Conservation (phyloP, 1,140 invertebrate species). For the Drosophila tropicalis region DNA sequence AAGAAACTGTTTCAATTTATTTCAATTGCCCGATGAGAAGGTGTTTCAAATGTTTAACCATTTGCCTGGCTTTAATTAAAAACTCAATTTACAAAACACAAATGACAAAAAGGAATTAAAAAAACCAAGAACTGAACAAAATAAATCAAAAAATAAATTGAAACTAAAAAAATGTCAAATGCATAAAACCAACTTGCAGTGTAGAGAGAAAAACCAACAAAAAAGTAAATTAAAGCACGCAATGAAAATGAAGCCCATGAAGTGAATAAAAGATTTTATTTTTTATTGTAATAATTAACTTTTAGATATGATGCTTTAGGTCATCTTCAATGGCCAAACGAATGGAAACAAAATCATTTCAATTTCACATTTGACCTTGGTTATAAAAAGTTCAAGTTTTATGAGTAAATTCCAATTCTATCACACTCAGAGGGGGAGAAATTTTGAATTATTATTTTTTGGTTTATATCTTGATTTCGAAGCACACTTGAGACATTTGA, state of each 20-base stretch:
- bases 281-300: neutral
- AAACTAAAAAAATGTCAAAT: constrained; percentile 2
- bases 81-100: constrained; percentile 8
- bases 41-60: neutral
- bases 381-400: neutral
- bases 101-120: neutral
- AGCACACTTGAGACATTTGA: too few relatives aligned
- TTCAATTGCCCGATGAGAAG: neutral
- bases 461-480: too few relatives aligned
- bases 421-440: too few relatives aligned
- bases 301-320: neutral
- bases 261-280: neutral
- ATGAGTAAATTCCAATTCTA: neutral
- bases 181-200: constrained; percentile 1
- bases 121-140: constrained; percentile 5
- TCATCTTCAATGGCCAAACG: neutral
- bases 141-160: constrained; percentile 10
- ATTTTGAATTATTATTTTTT: too few relatives aligned
- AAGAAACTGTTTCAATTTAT: constrained; percentile 5
- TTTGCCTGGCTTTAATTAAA: constrained; percentile 6
- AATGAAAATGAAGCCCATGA: neutral
- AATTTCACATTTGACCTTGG: neutral
- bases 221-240: neutral
- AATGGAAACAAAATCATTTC: neutral
- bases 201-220: neutral